Evolutionary conservation across 1,140 invertebrate genomes (phyloP).

Genomic region (Arion vulgaris): DNA sequence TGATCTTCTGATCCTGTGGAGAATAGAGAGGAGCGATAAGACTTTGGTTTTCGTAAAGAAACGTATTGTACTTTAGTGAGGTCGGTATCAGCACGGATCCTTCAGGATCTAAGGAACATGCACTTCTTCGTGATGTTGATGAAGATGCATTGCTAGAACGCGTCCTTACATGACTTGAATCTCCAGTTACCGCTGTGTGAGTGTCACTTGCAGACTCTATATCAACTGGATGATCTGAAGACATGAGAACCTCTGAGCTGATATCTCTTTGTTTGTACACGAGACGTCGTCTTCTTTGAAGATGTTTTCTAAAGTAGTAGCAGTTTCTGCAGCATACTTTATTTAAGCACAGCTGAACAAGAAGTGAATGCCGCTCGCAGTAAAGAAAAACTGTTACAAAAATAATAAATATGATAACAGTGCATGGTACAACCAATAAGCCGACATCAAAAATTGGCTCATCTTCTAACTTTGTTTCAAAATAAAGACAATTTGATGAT

Average conservation of each 20-base stretch:
- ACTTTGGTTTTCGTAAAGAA: background rate
- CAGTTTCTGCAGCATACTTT: slow-evolving; percentile 12
- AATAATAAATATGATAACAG: background rate
- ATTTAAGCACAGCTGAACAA: background rate
- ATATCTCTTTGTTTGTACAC: background rate
- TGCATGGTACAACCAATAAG: background rate
- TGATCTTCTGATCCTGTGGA: background rate
- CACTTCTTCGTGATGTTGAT: background rate
- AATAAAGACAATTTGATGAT: background rate
- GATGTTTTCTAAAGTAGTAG: background rate
- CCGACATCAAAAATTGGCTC: background rate
- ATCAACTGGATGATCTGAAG: background rate
- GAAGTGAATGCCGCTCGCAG: background rate
- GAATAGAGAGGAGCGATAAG: background rate
- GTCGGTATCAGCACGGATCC: background rate
- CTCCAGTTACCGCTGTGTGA: background rate
- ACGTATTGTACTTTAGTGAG: background rate
- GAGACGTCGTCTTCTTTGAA: background rate
- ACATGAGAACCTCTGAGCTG: background rate
- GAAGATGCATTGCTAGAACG: slow-evolving; percentile 2
- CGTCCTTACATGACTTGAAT: background rate
- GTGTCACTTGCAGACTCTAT: background rate
- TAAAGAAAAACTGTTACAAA: background rate
- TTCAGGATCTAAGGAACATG: background rate
- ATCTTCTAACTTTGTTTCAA: background rate